These are phyloP conservation scores for Prosopocoilus inquinatus DNA, from an alignment of 2,888 invertebrate species.

Conservation along the genomic window DNA sequence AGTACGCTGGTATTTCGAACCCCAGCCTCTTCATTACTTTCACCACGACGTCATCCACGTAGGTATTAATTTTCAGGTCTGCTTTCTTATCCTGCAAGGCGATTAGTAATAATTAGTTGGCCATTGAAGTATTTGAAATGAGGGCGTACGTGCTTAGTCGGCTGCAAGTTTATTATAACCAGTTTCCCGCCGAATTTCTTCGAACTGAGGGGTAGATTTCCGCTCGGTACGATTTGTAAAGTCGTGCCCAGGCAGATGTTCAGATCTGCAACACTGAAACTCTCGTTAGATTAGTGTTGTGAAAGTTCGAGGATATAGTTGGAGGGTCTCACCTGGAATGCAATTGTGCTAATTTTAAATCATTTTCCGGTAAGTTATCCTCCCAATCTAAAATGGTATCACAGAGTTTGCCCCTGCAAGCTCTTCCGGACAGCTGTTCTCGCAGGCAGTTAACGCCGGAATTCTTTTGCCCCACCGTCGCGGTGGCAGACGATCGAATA, in stretches of 20 bases:
- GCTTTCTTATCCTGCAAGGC: conserved; percentile 79
- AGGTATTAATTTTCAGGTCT: conserved; percentile 82
- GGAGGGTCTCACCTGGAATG: conserved; percentile 73
- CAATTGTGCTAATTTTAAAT: conserved; percentile 78
- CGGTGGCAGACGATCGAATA: conserved; percentile 71
- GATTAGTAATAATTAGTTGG: not conserved
- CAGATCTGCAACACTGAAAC: conserved; percentile 82
- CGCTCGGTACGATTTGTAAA: conserved; percentile 95
- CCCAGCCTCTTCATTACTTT: conserved; percentile 72
- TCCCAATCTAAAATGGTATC: conserved; percentile 99
- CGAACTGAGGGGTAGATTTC: conserved; percentile 83
- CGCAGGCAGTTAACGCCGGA: conserved; percentile 67
- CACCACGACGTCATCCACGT: conserved; percentile 80
- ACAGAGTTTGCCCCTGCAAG: conserved; percentile 82
- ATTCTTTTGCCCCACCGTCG: conserved; percentile 78
- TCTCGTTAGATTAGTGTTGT: conserved; percentile 9
- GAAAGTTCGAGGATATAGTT: not conserved
- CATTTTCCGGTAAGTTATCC: conserved; percentile 83
- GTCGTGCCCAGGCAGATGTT: conserved; percentile 96
- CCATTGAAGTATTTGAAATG: not conserved
- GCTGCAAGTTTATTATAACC: conserved; percentile 93
- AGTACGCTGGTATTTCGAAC: conserved; percentile 72
- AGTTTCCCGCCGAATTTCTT: conserved; percentile 84
- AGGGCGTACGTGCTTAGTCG: conserved; percentile 88
- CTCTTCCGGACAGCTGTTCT: conserved; percentile 59